A percentile compares a stretch with the other conserved stretches of the same genome.
Evolutionary conservation across 2,888 invertebrate species (phyloP).

Genomic region (Aricia artaxerxes): DNA sequence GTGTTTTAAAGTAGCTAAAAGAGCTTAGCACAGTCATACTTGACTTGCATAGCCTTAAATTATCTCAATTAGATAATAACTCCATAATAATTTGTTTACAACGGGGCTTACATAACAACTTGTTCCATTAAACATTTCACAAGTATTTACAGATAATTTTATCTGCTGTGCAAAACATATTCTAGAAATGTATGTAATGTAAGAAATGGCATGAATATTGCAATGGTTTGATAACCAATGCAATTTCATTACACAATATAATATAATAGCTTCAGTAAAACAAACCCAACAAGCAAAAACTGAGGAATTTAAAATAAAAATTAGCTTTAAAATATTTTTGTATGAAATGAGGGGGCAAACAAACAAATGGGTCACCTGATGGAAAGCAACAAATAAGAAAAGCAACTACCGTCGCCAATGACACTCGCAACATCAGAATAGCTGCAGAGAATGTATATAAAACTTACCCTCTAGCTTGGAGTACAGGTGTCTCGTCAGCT

Average conservation of each 20-base stretch:
- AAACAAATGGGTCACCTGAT: too few relatives aligned
- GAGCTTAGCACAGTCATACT: neutral
- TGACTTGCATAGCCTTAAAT: neutral
- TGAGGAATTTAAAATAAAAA: neutral
- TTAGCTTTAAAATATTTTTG: neutral
- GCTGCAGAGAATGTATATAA: neutral
- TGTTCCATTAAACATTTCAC: neutral
- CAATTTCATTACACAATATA: too few relatives aligned
- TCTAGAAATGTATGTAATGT: constrained; percentile 14
- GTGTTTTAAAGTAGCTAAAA: neutral
- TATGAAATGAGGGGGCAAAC: too few relatives aligned
- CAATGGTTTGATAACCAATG: neutral
- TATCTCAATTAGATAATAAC: constrained; percentile 3
- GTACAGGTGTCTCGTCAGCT: constrained; percentile 44
- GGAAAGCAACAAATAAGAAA: too few relatives aligned
- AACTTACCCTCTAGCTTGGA: constrained; percentile 60
- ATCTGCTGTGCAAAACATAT: neutral
- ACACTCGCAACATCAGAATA: too few relatives aligned
- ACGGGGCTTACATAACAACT: neutral
- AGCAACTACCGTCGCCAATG: too few relatives aligned
- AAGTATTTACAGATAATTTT: neutral
- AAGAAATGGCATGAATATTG: neutral
- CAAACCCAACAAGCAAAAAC: too few relatives aligned
- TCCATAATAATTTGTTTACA: neutral
- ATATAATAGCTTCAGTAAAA: neutral